Percentiles rank a stretch among this genome's conserved stretches.
Evolutionary conservation across 2,797 vertebrate species (phyloP).

Genomic region (Rallus crepitans): DNA sequence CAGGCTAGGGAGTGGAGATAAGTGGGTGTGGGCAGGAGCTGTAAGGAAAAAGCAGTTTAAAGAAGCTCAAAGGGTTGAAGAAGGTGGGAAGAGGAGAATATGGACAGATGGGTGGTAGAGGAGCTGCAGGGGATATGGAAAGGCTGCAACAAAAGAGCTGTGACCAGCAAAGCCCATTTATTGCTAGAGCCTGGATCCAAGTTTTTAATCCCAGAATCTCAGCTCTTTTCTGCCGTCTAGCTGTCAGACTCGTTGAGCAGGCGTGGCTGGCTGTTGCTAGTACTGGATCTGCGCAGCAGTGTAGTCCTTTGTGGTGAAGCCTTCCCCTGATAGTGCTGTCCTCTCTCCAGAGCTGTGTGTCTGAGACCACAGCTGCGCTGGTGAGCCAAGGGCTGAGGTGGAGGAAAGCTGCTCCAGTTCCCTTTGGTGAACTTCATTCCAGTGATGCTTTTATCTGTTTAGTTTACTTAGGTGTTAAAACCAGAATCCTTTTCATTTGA

Average conservation of each 20-base stretch:
- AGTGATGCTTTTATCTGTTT: neutral
- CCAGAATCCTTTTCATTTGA: neutral
- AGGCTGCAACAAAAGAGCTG: neutral
- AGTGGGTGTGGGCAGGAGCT: neutral
- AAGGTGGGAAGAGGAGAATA: neutral
- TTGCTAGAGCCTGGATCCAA: neutral
- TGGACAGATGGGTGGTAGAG: neutral
- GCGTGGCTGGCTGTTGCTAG: neutral
- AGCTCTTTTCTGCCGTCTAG: constrained; percentile 62
- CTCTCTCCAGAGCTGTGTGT: neutral
- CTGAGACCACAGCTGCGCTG: neutral
- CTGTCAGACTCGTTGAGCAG: constrained; percentile 14
- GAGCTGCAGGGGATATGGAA: neutral
- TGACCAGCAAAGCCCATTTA: neutral
- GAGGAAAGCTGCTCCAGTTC: neutral
- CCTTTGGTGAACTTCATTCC: neutral
- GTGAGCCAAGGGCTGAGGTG: neutral
- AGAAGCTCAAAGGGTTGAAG: neutral
- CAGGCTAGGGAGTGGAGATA: neutral
- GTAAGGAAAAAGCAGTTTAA: neutral
- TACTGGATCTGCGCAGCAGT: neutral
- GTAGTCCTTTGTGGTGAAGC: neutral
- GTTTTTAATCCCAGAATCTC: neutral
- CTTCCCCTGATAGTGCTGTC: neutral
- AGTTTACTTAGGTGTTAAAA: neutral